phyloP scores from a whole-genome alignment of 2,113 vertebrate species.

The Thomomys bottae region DNA sequence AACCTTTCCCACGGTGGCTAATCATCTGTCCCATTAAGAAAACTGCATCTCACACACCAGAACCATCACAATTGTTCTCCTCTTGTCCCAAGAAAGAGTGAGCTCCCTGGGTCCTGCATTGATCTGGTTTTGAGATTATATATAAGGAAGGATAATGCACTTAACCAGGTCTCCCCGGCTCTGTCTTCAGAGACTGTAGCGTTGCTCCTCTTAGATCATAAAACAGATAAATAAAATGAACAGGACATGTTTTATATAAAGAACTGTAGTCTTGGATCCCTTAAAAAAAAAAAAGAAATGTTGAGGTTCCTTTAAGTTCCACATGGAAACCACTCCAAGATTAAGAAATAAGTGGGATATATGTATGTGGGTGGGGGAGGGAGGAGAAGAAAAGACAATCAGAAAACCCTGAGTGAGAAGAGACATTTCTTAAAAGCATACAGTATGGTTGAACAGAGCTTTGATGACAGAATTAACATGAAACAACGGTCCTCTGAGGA shows the following conservation, averaged over 20 bases:
- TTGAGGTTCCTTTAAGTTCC: not conserved
- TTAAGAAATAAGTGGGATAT: not conserved
- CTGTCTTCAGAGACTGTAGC: not conserved
- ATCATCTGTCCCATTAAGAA: not conserved
- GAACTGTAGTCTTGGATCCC: not conserved
- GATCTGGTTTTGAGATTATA: not conserved
- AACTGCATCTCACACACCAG: not conserved
- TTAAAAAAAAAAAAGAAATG: not conserved
- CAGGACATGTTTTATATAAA: not conserved
- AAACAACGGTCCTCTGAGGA: slow-evolving; percentile 82
- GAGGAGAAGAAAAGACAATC: no score
- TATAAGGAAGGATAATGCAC: not conserved
- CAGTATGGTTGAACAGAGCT: slow-evolving; percentile 65
- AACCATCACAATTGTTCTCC: not conserved
- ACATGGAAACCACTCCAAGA: not conserved
- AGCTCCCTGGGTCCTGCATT: no score
- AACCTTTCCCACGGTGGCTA: not conserved
- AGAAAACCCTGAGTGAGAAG: not conserved
- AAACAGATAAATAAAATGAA: not conserved
- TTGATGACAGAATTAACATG: slow-evolving; percentile 79
- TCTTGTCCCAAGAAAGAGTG: accelerated
- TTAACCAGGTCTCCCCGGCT: not conserved
- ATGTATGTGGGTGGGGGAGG: not conserved
- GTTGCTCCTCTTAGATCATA: not conserved
- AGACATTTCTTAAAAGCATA: slow-evolving; percentile 55